Percentiles rank a stretch among this genome's conserved stretches.
phyloP scores from a whole-genome alignment of 2,113 vertebrate genomes.

The Microtus ochrogaster region DNA sequence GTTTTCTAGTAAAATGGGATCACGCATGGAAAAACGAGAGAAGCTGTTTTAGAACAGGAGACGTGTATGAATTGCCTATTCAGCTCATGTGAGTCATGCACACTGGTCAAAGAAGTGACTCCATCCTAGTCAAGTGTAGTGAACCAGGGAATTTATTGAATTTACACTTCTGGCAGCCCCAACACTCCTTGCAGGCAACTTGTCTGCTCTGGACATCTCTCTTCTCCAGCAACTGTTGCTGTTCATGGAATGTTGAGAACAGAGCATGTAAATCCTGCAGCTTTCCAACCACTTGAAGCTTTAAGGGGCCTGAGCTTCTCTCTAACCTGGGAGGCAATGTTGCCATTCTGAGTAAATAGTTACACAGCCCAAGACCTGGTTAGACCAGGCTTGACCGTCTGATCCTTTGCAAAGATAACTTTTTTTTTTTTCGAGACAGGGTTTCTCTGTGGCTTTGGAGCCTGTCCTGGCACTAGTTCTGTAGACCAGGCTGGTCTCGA shows the following conservation, averaged over 20 bases:
- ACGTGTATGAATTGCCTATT: not conserved
- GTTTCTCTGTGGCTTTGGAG: too few relatives aligned
- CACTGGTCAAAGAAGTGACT: too few relatives aligned
- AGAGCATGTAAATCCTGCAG: not conserved
- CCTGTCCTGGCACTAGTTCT: too few relatives aligned
- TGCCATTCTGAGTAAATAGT: not conserved
- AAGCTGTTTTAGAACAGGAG: not conserved
- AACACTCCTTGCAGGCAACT: not conserved
- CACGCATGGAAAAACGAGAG: not conserved
- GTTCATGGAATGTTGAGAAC: not conserved
- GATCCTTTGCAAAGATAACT: not conserved
- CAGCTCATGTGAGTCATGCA: not conserved
- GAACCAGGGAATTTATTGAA: not conserved
- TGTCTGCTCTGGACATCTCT: too few relatives aligned
- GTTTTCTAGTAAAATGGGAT: not conserved
- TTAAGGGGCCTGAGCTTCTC: not conserved
- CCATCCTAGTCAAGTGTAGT: too few relatives aligned
- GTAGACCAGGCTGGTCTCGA: too few relatives aligned
- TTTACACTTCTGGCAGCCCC: too few relatives aligned
- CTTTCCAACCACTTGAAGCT: not conserved
- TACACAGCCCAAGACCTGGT: not conserved
- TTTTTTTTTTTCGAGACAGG: too few relatives aligned
- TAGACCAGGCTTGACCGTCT: not conserved
- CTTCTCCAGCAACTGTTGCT: not conserved
- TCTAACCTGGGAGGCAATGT: not conserved